Evolutionary conservation across 2,797 vertebrate genomes (phyloP).

Genomic region (Hippocampus kuda): DNA sequence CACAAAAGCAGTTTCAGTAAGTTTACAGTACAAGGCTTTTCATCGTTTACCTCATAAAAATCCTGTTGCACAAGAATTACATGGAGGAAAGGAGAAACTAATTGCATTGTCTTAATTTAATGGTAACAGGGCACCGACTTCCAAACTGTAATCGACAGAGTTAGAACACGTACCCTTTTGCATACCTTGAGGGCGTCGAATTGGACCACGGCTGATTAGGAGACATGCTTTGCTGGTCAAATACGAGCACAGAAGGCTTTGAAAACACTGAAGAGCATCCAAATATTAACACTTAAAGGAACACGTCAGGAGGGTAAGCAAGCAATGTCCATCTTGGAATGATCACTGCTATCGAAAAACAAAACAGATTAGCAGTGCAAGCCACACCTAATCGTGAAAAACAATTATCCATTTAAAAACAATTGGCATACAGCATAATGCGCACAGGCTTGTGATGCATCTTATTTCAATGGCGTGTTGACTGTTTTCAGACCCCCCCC

Average conservation of each 20-base stretch:
- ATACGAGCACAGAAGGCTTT: conserved; percentile 37
- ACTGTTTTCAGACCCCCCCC: conserved; percentile 7
- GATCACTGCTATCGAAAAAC: conserved; percentile 31
- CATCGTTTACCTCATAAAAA: conserved; percentile 35
- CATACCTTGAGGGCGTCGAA: conserved; percentile 19
- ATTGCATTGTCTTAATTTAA: conserved; percentile 23
- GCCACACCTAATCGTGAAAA: conserved; percentile 34
- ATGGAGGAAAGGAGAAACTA: conserved; percentile 25
- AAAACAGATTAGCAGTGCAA: conserved; percentile 26
- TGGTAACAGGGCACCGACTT: conserved; percentile 32
- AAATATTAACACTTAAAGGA: conserved; percentile 46
- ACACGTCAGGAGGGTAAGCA: conserved; percentile 34
- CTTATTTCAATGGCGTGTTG: conserved; percentile 18
- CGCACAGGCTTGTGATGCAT: conserved; percentile 10
- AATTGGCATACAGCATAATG: conserved; percentile 33
- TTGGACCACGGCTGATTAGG: conserved; percentile 16
- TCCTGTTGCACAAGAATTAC: conserved; percentile 38
- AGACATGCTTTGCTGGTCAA: conserved; percentile 38
- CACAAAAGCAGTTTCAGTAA: conserved; percentile 44
- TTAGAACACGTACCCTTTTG: conserved; percentile 31
- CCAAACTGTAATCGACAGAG: conserved; percentile 35
- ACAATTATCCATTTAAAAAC: conserved; percentile 34
- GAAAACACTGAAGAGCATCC: conserved; percentile 41
- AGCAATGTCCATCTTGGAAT: conserved; percentile 38
- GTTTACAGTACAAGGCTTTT: conserved; percentile 49